phyloP scores from a whole-genome alignment of 2,888 invertebrate species.

The Drosophila anceps region DNA sequence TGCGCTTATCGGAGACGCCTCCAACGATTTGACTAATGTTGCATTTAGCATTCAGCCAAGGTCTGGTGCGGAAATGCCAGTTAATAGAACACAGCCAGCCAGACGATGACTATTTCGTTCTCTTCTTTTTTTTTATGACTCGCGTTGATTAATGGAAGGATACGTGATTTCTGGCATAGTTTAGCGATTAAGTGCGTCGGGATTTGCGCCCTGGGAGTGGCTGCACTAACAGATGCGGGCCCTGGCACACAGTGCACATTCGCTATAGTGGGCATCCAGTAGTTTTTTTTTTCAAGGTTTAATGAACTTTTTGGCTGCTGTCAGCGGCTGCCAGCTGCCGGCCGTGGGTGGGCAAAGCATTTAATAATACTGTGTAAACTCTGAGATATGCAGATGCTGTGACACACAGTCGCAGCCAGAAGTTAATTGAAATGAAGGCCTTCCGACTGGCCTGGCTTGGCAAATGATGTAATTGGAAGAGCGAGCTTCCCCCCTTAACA shows the following conservation, averaged over 20 bases:
- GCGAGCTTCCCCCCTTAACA: not conserved
- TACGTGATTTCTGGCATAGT: constrained; percentile 77
- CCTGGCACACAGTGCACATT: constrained; percentile 1
- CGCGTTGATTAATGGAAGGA: constrained; percentile 71
- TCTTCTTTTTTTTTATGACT: constrained; percentile 61
- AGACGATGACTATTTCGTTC: constrained; percentile 42
- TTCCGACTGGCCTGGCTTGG: not conserved
- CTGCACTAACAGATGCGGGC: constrained; percentile 59
- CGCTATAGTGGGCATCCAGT: constrained; percentile 12
- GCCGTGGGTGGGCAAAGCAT: constrained; percentile 58
- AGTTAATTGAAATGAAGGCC: constrained; percentile 52
- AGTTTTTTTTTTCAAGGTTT: constrained; percentile 33
- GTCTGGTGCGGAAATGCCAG: constrained; percentile 71
- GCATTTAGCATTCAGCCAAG: constrained; percentile 54
- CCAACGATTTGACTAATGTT: constrained; percentile 73
- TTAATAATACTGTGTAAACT: constrained; percentile 55
- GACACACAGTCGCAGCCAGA: constrained; percentile 13
- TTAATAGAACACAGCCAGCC: constrained; percentile 55
- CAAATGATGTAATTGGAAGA: constrained; percentile 38
- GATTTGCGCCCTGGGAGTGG: constrained; percentile 36
- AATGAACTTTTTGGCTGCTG: constrained; percentile 52
- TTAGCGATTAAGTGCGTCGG: constrained; percentile 63
- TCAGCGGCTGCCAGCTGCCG: constrained; percentile 23
- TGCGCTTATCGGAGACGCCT: constrained; percentile 57
- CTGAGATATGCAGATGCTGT: constrained; percentile 27